Base-by-base conservation (phyloP, 2,888 invertebrate genomes). In the Oligia fasciuncula region DNA sequence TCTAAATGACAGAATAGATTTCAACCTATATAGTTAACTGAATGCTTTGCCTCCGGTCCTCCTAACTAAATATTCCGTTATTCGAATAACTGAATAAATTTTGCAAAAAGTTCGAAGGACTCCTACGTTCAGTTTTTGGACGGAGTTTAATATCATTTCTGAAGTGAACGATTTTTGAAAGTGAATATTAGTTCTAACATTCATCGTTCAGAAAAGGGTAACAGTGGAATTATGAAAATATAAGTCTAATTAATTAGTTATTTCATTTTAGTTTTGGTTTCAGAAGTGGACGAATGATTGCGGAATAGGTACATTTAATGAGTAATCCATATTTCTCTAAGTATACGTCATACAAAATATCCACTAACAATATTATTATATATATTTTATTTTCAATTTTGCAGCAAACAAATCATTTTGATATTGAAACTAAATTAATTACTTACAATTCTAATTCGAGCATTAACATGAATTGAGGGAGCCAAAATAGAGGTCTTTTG, bases 41-140 rank as follows among this genome's bases (percentile, higher is more conserved):
- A 14, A 65, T n/a, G 23, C 43, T 46, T 35, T 29, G 9, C 13
- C 40, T 62, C 29, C 29, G 29, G 71, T 54, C n/a, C 49, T 66
- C 11, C 23, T 14, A 54, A 57, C 60, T 62, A 69, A 84, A 69
- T 71, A 83, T 83, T 75, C 75, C 35, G n/a, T 69, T 73, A 83
- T 86, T 66, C 43, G 23, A 85, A 86, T 84, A 83, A 73, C 63
- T 76, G 84, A 86, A 78, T 84, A 68, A 62, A 83, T 84, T 86
- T 70, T 35, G 66, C 66, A 68, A 78, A 74, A 82, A 73, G 72
- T 86, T 83, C 8, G n/a, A 46, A 66, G 23, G 13, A 35, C 72
- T 49, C 9, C 29, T n/a, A 3, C 14, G 73, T 62, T 66, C 66
- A 70, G 74, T 72, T 73, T 66, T 85, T 60, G 60, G n/a, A 60